phyloP scores from a whole-genome alignment of 2,888 invertebrate genomes.

The Celastrina argiolus region DNA sequence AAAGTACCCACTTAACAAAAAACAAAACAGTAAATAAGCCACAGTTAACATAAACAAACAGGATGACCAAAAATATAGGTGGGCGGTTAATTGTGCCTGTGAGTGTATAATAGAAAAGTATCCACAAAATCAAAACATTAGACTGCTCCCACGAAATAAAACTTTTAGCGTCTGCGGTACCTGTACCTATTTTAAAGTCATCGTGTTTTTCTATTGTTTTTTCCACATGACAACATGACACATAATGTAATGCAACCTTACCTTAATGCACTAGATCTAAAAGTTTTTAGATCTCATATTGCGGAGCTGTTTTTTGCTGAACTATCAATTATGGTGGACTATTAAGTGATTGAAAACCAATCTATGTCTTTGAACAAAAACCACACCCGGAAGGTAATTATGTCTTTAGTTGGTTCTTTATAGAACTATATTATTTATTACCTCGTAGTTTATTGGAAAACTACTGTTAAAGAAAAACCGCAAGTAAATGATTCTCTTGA shows the following conservation, averaged over 20 bases:
- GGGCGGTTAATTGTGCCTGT: too few relatives aligned
- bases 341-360: conserved; percentile 5
- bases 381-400: neutral
- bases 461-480: neutral
- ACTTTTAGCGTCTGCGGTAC: neutral
- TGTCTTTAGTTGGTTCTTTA: neutral
- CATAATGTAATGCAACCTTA: neutral
- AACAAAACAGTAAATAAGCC: too few relatives aligned
- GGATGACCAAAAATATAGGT: too few relatives aligned
- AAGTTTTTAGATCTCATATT: neutral
- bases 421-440: neutral
- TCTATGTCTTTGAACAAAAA: neutral
- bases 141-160: too few relatives aligned
- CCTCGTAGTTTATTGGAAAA: neutral
- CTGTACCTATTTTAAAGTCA: neutral
- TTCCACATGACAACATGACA: neutral
- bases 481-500: neutral
- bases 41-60: too few relatives aligned
- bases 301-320: neutral
- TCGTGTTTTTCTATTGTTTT: neutral
- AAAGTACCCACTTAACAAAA: too few relatives aligned
- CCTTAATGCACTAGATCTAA: neutral
- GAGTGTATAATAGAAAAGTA: too few relatives aligned
- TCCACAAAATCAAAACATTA: too few relatives aligned
- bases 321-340: conserved; percentile 2